phyloP scores from a whole-genome alignment of 2,888 invertebrate genomes.

The Nasonia oneida region DNA sequence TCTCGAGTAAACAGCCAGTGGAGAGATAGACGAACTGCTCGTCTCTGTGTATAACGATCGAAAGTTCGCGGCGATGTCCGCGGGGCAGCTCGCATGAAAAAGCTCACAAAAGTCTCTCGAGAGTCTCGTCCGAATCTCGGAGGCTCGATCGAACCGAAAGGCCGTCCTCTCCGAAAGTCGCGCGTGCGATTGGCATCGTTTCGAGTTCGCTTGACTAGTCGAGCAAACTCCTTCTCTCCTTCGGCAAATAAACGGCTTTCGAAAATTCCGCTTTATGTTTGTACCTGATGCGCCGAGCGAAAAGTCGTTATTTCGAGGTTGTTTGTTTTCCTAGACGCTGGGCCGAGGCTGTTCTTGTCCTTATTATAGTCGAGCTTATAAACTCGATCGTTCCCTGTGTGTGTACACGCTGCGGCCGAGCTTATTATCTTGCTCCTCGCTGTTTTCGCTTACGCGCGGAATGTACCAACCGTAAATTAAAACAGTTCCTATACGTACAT shows the following conservation, averaged over 20 bases:
- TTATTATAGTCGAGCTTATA: neutral
- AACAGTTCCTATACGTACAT: neutral
- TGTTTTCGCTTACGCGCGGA: neutral
- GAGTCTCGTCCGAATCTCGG: neutral
- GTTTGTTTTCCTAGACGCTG: neutral
- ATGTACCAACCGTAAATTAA: neutral
- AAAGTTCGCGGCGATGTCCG: neutral
- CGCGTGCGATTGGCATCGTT: conserved; percentile 54
- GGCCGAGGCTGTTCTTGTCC: neutral
- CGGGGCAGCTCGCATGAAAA: neutral
- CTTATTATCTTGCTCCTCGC: neutral
- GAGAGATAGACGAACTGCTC: neutral
- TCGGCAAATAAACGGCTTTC: conserved; percentile 47
- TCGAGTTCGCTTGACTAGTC: conserved; percentile 50
- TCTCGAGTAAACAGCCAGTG: neutral
- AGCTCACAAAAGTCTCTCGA: neutral
- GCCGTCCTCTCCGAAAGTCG: too few relatives aligned
- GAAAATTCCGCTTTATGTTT: neutral
- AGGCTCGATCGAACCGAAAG: neutral
- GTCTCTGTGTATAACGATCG: neutral
- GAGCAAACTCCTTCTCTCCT: neutral
- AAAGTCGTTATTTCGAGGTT: neutral
- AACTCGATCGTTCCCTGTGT: neutral
- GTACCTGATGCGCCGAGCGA: neutral
- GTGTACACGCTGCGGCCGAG: neutral